Evolutionary conservation across 2,797 vertebrate species (phyloP).

Genomic region (Discoglossus pictus): DNA sequence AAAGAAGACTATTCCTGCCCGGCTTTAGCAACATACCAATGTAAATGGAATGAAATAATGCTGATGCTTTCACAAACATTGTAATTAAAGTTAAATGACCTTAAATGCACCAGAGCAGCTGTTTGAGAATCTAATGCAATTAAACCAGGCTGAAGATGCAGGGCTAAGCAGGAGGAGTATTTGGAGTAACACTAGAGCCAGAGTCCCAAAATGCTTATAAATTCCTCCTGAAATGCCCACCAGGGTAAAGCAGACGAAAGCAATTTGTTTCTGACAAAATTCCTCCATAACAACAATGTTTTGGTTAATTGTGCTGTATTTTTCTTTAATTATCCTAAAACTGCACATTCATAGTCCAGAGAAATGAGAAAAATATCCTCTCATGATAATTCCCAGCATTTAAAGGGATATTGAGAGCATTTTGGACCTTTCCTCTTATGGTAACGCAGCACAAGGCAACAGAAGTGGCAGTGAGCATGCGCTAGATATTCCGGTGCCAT

Average conservation of each 20-base stretch:
- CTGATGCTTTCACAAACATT: constrained; percentile 43
- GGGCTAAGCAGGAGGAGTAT: not conserved
- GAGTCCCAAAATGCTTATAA: not conserved
- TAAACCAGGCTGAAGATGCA: not conserved
- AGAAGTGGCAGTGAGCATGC: no score
- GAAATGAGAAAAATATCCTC: constrained; percentile 42
- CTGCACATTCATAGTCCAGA: not conserved
- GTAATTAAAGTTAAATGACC: constrained; percentile 37
- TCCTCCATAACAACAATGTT: constrained; percentile 9
- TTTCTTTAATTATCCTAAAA: constrained; percentile 52
- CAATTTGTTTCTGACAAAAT: not conserved
- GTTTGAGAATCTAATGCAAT: constrained; percentile 24
- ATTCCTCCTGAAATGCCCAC: not conserved
- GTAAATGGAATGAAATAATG: constrained; percentile 23
- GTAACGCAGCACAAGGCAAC: no score
- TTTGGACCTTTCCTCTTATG: no score
- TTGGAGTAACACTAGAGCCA: not conserved
- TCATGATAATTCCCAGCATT: constrained; percentile 18
- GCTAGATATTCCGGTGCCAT: no score
- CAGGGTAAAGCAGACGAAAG: not conserved
- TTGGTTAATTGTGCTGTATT: constrained; percentile 20
- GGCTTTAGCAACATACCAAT: not conserved
- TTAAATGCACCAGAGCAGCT: constrained; percentile 38
- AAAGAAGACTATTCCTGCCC: not conserved
- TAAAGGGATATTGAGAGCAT: no score